Base-by-base conservation (phyloP, 2,888 invertebrate species). In the Harpalus rufipes region DNA sequence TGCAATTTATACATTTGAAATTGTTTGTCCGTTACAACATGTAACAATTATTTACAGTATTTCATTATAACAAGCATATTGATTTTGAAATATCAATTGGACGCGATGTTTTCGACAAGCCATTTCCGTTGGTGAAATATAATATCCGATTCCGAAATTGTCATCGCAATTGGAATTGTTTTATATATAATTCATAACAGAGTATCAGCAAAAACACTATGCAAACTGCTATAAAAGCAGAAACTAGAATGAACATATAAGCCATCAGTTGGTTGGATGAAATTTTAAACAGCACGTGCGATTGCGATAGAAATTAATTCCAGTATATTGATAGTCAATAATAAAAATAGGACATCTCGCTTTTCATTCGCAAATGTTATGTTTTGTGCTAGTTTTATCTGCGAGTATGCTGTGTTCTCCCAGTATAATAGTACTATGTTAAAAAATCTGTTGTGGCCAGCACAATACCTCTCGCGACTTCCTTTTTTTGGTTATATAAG, bases 11-110 rank as follows among this genome's bases (percentile, higher is more conserved):
- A n/a, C 59, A 59, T 7, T 56, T 56, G 56, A 10, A 56, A 56
- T 56, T 59, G n/a, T 59, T 59, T 32, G 39, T 39, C 68, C n/a
- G 32, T 68, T 39, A 39, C 39, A 68, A 68, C 39, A n/a, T 68
- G 68, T n/a, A n/a, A 32, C 39, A 68, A 68, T 68, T 32, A 68
- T 68, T 68, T 74, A 18, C 16, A 44, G 18, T 74, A 74, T 74
- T 74, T 74, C 72, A 44, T 74, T 68, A 68, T 18, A 16, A 44
- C 41, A 74, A 74, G 44, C 68, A 68, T 74, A 74, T 74, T 74
- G 44, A 44, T 41, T 74, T 74, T 18, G 41, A 74, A 74, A 74
- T 44, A 16, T 74, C 72, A 74, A 68, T 74, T 74, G 72, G 14
- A 51, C 10, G 44, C 44, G 16, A 41, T 74, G 72, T 41, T 18